Evolutionary conservation across 2,797 vertebrate species (phyloP).

Genomic region (Lepidocolaptes lacrymiger): DNA sequence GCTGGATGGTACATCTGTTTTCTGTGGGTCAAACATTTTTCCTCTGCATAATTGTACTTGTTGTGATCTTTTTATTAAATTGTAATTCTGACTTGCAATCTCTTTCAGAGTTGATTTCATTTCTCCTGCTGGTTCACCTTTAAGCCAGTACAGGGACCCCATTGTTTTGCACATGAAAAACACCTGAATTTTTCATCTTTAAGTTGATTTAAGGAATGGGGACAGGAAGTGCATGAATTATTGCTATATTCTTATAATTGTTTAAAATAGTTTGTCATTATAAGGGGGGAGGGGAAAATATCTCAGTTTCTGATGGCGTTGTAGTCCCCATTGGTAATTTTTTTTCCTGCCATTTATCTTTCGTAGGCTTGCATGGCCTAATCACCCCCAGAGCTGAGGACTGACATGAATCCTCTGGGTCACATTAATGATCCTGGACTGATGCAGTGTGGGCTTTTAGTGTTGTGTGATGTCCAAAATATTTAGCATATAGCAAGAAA

Average conservation of each 20-base stretch:
- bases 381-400: background rate
- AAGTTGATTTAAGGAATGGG: background rate
- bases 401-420: background rate
- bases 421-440: background rate
- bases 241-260: background rate
- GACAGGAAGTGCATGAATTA: background rate
- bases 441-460: background rate
- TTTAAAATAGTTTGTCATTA: background rate
- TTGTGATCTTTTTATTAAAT: no score
- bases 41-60: no score
- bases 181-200: background rate
- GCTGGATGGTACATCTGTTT: no score
- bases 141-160: background rate
- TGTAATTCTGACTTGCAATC: no score
- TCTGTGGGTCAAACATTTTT: no score
- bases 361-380: fast-evolving
- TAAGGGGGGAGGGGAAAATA: background rate
- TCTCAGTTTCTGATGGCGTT: background rate
- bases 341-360: background rate
- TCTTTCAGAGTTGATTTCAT: no score
- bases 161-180: background rate
- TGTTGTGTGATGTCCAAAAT: background rate
- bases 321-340: background rate
- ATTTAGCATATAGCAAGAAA: background rate
- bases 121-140: no score